Evolutionary conservation across 2,888 invertebrate species (phyloP).

Genomic region (Pogonocherus hispidulus): DNA sequence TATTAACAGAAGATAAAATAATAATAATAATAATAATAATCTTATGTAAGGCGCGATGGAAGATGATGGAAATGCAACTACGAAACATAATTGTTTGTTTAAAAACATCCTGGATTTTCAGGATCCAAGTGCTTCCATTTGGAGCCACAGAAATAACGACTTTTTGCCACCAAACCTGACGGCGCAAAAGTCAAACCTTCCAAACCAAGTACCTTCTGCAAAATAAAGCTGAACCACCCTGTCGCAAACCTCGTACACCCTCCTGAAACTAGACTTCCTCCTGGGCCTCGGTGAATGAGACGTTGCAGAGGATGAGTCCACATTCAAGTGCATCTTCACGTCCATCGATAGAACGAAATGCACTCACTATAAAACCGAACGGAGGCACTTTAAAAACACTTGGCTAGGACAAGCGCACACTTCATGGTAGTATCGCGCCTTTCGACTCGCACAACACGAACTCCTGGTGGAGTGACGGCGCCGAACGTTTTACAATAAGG

Average conservation of each 20-base stretch:
- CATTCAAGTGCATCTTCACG: conserved; percentile 29
- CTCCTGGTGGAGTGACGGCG: background rate
- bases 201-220: conserved; percentile 53
- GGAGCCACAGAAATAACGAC: too few relatives aligned
- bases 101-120: too few relatives aligned
- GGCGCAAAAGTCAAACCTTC: too few relatives aligned
- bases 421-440: background rate
- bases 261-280: conserved; percentile 57
- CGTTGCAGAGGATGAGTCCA: conserved; percentile 19
- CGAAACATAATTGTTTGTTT: too few relatives aligned
- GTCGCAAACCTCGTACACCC: conserved; percentile 55
- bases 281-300: too few relatives aligned
- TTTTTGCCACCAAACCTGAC: too few relatives aligned
- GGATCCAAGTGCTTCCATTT: too few relatives aligned
- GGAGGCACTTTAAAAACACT: background rate
- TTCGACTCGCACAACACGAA: background rate
- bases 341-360: conserved; percentile 11
- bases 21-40: too few relatives aligned
- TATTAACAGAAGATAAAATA: too few relatives aligned
- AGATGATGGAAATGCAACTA: too few relatives aligned
- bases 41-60: too few relatives aligned
- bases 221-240: conserved; percentile 55
- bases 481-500: background rate
- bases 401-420: background rate
- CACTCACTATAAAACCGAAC: too few relatives aligned